Base-by-base conservation (phyloP, 1,140 invertebrate genomes). In the Ceratina calcarata region DNA sequence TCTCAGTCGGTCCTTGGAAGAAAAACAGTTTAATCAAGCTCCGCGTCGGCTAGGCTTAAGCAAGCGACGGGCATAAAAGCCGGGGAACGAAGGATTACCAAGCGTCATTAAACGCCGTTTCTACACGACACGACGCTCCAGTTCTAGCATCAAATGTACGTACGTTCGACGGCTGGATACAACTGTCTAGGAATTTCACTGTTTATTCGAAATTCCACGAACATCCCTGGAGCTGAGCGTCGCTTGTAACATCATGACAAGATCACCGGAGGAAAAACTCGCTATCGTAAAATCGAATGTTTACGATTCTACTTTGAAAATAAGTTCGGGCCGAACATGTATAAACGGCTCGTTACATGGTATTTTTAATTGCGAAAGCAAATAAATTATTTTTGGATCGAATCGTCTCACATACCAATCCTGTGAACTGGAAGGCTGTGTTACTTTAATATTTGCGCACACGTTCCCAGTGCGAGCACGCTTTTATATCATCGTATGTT, bases 71-170 rank as follows among this genome's bases (percentile, higher is more conserved):
- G 37, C 20, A 66, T 45, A 20, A 66, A 66, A 66, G 37, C 10
- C 32, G 27, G n/a, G 20, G 37, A 66, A 66, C 20, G 37, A 49
- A 49, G 65, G 15, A 10, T 20, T 37, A 66, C 7, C 15, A 49
- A 66, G 65, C 16, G 13, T 66, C 64, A 66, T 66, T 66, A 66
- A 66, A 27, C 65, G 45, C 32, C 20, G 65, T 49, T 66, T 66
- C 65, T 22, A 66, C 65, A 10, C n/a, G 37, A 66, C 37, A 20
- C 37, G 37, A 37, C 37, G n/a, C 15, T 49, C 65, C 16, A 32
- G 13, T 49, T 22, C 65, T 49, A 13, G n/a, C 3, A 45, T 13
- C 45, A 22, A 66, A 66, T 32, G 27, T 4, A 4, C 27, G 27
- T 4, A 1, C 27, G 27, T 32, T 32, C 32, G 32, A 37, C 37